Evolutionary conservation across 1,140 invertebrate genomes (phyloP).

Genomic region (Polyergus mexicanus): DNA sequence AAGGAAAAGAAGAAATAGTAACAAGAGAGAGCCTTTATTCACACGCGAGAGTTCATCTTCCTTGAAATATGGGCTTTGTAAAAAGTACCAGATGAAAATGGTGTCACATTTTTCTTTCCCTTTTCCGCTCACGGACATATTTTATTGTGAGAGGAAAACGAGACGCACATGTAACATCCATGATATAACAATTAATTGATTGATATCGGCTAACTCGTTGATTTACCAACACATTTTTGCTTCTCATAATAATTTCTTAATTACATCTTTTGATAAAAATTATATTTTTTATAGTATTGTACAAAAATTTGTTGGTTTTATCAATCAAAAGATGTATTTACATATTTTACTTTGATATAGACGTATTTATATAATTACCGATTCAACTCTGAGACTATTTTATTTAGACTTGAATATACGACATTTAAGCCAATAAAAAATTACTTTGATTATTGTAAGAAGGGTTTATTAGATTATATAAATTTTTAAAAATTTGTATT

Average conservation of each 20-base stretch:
- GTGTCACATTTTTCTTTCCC: conserved; percentile 38
- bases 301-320: not conserved
- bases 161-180: not conserved
- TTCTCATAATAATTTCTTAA: not conserved
- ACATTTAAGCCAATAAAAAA: not conserved
- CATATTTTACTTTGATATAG: too few species aligned
- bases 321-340: not conserved
- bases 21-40: conserved; percentile 25
- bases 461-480: not conserved
- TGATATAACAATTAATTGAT: not conserved
- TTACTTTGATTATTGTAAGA: not conserved
- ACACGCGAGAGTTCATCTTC: conserved; percentile 29
- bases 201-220: not conserved
- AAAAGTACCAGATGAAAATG: conserved; percentile 42
- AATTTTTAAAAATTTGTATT: not conserved
- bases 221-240: not conserved
- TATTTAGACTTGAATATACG: not conserved
- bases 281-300: not conserved
- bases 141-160: not conserved
- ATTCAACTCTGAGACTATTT: not conserved
- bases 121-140: conserved; percentile 2
- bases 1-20: conserved; percentile 9
- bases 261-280: not conserved
- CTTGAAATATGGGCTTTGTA: conserved; percentile 36
- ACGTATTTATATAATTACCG: not conserved